Base-by-base conservation (phyloP, 2,797 vertebrate species). In the Scomberomorus guttatus region DNA sequence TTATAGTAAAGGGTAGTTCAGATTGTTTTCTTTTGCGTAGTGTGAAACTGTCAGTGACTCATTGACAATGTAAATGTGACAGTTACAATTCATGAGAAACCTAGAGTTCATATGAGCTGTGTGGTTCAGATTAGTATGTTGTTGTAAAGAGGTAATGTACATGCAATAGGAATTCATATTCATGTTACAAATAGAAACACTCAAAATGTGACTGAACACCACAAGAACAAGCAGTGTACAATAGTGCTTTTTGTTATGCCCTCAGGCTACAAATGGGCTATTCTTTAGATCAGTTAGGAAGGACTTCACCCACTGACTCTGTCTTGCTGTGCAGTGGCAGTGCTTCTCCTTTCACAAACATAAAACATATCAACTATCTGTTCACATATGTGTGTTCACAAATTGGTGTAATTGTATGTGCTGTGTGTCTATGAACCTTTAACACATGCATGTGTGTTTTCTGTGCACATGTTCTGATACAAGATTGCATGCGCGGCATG, bases 171-270 rank as follows among this genome's bases (percentile, higher is more conserved):
- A 46, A 27, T 52, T 22, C 1, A 51, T 6, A 60, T 9, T 34
- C 10, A 22, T 62, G 1, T 52, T 14, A 44, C n/a, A 75, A 44
- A 62, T 17, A 22, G 22, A 14, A 46, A 5, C 13, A 22, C 7
- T 58, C 3, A 34, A 51, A 60, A 62, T 54, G 60, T 22, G 27
- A 20, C 17, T 32, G 25, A 2, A 20, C 25, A 48, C 5, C n/a
- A 42, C 2, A 6, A 55, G 37, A 57, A 10, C 18, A 63, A 46
- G 72, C 29, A 17, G 15, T 14, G 44, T 84, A 83, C 52, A 83
- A 83, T 48, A 48, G 70, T n/a, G n/a, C 32, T 66, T 44, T 70
- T 59, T 87, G 84, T 83, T 12, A 10, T 10, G 59, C n/a, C 37
- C 52, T 7, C 37, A 72, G 50, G 39, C 24, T 2, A 85, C 65